Base-by-base conservation (phyloP, 2,888 invertebrate genomes). In the Rhynchonema sp. region DNA sequence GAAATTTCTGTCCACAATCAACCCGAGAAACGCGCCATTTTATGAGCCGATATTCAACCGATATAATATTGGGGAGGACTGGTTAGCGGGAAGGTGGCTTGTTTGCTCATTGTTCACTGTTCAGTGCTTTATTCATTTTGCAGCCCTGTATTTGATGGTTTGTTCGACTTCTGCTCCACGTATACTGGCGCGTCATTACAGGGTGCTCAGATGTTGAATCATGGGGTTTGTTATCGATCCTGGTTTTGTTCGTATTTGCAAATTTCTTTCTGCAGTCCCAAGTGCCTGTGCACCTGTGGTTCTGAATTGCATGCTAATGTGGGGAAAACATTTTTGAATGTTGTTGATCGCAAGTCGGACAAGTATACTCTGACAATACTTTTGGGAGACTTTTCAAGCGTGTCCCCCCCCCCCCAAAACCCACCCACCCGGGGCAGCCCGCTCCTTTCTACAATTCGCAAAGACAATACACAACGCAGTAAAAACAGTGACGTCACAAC, bases 21-120 rank as follows among this genome's bases (percentile, higher is more conserved):
- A 17, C 13, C 54, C 54, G 9, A 9, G 89, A 71, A 94, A 90
- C 75, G 84, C 94, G 61, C 88, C 91, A 73, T 83, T 80, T 57
- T 92, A 85, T 73, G 90, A 91, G 1, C 92, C 92, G 74, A 86
- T 87, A 71, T 77, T 96, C 9, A 83, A 85, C 30, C 87, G 89
- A 70, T 98, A 91, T 74, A 96, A 96, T 76, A 92, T 98, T 1
- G 96, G 96, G 0, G 96, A 98, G 73, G 98, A 98, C 73, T 98
- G 80, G 79, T 80, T 67, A 67, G 70, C 6, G 26, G 28, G n/a
- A n/a, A 3, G 9, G 17, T 57, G n/a, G 23, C 57, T 22, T 9
- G 28, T 27, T 59, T 57, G 6, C 59, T 20, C 3, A 29, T 49
- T 46, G 20, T 60, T n/a, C 27, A 22, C 3, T 27, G 30, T 38